Conservation (phyloP, 2,113 vertebrate genomes). For the Spizaetus ornatus region DNA sequence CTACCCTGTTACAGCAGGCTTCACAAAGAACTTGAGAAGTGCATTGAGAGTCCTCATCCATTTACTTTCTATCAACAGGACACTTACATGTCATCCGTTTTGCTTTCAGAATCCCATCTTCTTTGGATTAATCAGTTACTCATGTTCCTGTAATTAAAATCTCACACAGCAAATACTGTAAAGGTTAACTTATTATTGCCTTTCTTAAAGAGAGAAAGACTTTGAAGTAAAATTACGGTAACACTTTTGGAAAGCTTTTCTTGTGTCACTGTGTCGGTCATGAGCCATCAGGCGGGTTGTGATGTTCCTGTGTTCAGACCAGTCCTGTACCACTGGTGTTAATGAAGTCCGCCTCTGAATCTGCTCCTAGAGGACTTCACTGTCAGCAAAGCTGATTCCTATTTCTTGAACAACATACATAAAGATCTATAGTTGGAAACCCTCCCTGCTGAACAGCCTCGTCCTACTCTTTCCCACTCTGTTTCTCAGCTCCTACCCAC, state of each 20-base stretch:
- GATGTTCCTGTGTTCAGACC: neutral
- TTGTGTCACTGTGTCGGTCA: fast-evolving
- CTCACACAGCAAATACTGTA: neutral
- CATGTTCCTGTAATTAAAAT: neutral
- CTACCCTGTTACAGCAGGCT: neutral
- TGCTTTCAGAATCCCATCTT: neutral
- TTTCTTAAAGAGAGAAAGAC: neutral
- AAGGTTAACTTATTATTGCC: neutral
- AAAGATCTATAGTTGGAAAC: neutral
- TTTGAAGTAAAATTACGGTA: neutral
- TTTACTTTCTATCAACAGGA: neutral
- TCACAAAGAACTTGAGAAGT: neutral
- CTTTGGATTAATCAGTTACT: neutral
- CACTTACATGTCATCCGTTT: fast-evolving
- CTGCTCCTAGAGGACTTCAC: neutral
- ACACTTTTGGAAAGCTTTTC: neutral
- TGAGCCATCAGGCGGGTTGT: neutral
- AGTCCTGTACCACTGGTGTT: neutral
- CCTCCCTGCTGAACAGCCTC: neutral
- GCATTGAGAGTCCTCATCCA: neutral
- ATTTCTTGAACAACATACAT: neutral
- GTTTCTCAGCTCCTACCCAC: neutral
- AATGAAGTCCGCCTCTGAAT: neutral
- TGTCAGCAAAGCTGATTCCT: neutral
- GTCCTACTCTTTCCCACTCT: neutral